Base-by-base conservation (phyloP, 1,140 invertebrate species). In the Megathymus violae region DNA sequence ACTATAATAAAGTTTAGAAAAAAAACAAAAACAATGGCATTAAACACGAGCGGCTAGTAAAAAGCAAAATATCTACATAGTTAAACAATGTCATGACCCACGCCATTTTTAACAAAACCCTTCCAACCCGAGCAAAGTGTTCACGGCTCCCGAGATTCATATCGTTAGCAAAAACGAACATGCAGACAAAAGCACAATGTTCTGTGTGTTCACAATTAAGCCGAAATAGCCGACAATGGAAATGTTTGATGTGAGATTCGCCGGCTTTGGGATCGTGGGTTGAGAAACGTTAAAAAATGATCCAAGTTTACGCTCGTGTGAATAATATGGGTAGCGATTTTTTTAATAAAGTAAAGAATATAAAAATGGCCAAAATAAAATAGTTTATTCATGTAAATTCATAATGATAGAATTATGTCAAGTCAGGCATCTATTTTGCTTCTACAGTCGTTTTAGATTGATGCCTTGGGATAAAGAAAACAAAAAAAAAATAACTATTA, bases 161-260 rank as follows among this genome's bases (percentile, higher is more conserved):
- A 36, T 36, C 34, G 34, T 36, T 36, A n/a, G 34, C n/a, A 31
- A 31, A 31, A 31, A 31, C 27, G 27, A 31, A 31, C 27, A 31
- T 3, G 27, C 27, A 31, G 27, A 36, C 34, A 36, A 36, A 36
- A 36, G 34, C 11, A 36, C 10, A 36, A 36, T 36, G 34, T 36
- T 36, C 34, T 36, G 34, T 36, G 34, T 36, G 34, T 36, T 36
- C 34, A 31, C 27, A 36, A 36, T 36, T 36, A 36, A 36, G 34
- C 34, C 34, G 10, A 36, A 36, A 36, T 36, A n/a, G 34, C 4
- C 27, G 27, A 31, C 34, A 36, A 36, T 36, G 34, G 34, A 7
- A 3, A 11, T 36, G 34, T 36, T 36, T 36, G 34, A 36, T 36
- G 34, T 11, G 34, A 22, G 19, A 36, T 36, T 36, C 34, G 27